Percentiles rank a stretch among this genome's conserved stretches.
Conservation (phyloP, 2,113 vertebrate genomes). For the Lophius piscatorius region DNA sequence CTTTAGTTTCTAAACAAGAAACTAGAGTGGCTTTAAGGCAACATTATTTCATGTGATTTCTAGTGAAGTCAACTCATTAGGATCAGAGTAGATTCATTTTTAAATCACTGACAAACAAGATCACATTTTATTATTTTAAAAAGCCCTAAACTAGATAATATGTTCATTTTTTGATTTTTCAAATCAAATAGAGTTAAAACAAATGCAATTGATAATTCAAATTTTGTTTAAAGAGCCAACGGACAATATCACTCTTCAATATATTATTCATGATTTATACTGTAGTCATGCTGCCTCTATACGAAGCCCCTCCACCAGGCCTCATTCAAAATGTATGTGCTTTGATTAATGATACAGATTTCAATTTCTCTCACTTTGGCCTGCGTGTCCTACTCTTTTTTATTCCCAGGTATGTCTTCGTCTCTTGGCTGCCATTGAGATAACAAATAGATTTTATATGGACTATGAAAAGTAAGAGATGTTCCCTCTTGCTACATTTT, state of each 20-base stretch:
- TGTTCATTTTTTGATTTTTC: too few species aligned
- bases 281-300: conserved; percentile 21
- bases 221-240: conserved; percentile 48
- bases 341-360: conserved; percentile 47
- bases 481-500: neutral
- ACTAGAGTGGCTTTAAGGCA: too few species aligned
- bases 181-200: too few species aligned
- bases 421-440: conserved; percentile 1
- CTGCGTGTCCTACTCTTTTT: neutral
- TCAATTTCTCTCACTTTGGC: conserved; percentile 2
- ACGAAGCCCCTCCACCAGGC: conserved; percentile 3
- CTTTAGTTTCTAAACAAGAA: too few species aligned
- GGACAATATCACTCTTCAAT: conserved; percentile 60
- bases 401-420: neutral
- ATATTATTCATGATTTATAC: conserved; percentile 55
- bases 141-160: too few species aligned
- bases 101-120: too few species aligned
- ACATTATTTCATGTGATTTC: too few species aligned
- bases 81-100: too few species aligned
- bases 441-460: conserved; percentile 13
- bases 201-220: conserved; percentile 46
- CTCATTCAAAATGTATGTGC: conserved; percentile 62
- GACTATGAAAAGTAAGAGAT: conserved; percentile 22
- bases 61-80: too few species aligned
- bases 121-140: too few species aligned